These are phyloP conservation scores for Circaetus cinerascens DNA, from an alignment of 2,113 vertebrate species.

Conservation along the genomic window DNA sequence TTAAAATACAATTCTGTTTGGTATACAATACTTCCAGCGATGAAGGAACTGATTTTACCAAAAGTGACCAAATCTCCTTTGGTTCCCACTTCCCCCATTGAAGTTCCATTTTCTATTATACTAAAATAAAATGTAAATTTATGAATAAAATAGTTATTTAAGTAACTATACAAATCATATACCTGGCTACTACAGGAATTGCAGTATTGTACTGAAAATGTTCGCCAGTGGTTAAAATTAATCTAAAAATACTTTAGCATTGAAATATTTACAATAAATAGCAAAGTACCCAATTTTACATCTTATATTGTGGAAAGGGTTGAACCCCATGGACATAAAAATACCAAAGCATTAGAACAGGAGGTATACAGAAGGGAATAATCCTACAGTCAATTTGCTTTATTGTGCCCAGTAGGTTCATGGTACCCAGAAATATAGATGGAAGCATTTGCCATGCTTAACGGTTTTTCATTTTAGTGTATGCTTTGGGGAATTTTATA, in stretches of 20 bases:
- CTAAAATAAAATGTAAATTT: not conserved
- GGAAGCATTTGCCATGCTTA: not conserved
- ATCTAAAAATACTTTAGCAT: not conserved
- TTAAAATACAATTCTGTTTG: not conserved
- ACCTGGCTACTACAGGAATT: not conserved
- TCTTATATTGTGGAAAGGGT: rapidly evolving
- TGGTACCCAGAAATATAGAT: not conserved
- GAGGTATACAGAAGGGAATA: not conserved
- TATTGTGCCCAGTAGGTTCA: not conserved
- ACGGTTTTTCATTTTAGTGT: not conserved
- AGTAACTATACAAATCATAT: not conserved
- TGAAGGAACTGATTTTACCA: not conserved
- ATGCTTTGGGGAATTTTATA: not conserved
- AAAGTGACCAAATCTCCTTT: not conserved
- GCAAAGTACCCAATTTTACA: not conserved
- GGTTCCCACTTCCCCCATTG: not conserved
- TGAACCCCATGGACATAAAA: not conserved
- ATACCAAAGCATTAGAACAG: not conserved
- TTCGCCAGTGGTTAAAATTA: not conserved
- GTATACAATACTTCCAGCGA: not conserved
- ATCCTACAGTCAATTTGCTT: not conserved
- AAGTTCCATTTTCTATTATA: not conserved
- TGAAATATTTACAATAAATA: not conserved
- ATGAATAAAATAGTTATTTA: not conserved
- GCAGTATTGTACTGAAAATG: not conserved